Evolutionary conservation across 2,113 vertebrate species (phyloP), one percentile per base, ranked within the genome.

Genomic region (Sigmodon hispidus): DNA sequence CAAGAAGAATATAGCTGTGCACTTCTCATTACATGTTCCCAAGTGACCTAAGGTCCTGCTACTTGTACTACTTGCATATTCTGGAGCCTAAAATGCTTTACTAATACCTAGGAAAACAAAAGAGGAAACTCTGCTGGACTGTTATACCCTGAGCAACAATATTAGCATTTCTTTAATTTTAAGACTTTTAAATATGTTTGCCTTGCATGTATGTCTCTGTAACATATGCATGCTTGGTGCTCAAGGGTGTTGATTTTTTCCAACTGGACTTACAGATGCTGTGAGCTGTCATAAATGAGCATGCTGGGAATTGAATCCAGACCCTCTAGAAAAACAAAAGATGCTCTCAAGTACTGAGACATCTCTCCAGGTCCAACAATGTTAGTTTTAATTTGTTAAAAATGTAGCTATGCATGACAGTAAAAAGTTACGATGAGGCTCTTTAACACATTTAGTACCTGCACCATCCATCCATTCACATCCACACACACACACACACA

Each of bases 331-430:
- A 79, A 59, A 59, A n/a, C 19, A 59, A 59, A 81, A 40, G 40
- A 26, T 2, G 36, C 6, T 59, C 36, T 22, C 36, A 26, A 36
- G 36, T 59, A 40, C 55, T 59, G 55, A 59, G 79, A 26, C 12
- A 40, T 40, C 36, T 26, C 6, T 81, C 12, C 12, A 29, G n/a
- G n/a, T 36, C 55, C 36, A 59, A 80, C n/a, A 59, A 40, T 4
- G 1, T 57, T n/a, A 73, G 34, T 86, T 96, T 95, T 92, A 94
- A 79, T 24, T 45, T 84, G 31, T 57, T 94, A 80, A 94, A 87
- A 89, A 12, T 29, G 34, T 69, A 80, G 59, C 17, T 50, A 81
- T 57, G 94, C 67, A 45, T 91, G 89, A 72, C 9, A 63, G 67
- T 67, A 80, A 89, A 95, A 96, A 69, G 65, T 45, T 69, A 76